Conservation (phyloP, 2,113 vertebrate genomes). For the Chlorocebus sabaeus region DNA sequence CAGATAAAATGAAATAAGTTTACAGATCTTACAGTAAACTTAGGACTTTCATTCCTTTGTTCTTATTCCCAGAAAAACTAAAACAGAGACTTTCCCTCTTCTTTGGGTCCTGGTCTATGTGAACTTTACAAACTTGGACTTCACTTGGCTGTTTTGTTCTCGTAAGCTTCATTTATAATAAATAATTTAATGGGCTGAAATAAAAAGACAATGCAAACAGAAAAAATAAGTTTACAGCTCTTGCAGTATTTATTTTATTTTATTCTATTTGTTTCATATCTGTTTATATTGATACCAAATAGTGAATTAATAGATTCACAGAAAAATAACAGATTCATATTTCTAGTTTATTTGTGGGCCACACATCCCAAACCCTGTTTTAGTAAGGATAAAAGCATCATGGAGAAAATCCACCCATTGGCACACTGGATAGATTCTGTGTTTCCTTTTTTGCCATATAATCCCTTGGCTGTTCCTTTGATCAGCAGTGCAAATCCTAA, state of each 20-base stretch:
- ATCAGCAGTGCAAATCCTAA: constrained; percentile 62
- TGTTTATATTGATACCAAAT: background rate
- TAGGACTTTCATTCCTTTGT: background rate
- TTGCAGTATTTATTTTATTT: background rate
- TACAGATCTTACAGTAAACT: background rate
- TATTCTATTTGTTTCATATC: background rate
- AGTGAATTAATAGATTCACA: background rate
- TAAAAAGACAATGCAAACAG: background rate
- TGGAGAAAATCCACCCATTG: constrained; percentile 31
- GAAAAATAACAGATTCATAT: background rate
- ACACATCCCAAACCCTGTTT: background rate
- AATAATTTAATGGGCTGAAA: background rate
- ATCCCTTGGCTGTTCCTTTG: constrained; percentile 61
- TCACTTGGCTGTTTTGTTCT: background rate
- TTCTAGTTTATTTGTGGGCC: background rate
- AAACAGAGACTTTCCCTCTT: background rate
- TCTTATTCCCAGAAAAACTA: background rate
- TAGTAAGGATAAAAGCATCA: constrained; percentile 32
- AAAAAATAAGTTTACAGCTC: background rate
- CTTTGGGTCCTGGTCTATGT: background rate
- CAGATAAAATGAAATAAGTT: background rate
- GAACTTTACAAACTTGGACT: background rate
- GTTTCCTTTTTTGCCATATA: constrained; percentile 56
- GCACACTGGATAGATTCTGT: background rate
- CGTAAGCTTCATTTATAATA: background rate